Conservation (phyloP, 2,888 invertebrate species). For the Eupsilia transversa region DNA sequence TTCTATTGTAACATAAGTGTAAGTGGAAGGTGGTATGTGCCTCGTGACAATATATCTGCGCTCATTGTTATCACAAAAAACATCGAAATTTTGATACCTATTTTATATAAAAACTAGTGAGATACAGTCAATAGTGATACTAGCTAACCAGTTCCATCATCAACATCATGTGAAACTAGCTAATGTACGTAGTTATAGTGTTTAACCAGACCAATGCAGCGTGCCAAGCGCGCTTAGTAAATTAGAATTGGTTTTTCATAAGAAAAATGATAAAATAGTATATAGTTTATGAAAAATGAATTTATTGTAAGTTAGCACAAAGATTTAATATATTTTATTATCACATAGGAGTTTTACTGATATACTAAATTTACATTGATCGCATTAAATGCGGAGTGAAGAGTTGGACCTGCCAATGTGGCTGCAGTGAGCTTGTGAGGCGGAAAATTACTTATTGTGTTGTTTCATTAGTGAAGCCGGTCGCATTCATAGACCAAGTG, state of each 20-base stretch:
- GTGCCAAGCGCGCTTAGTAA: conserved; percentile 87
- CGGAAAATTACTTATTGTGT: conserved; percentile 54
- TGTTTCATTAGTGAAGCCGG: conserved; percentile 63
- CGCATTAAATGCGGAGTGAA: conserved; percentile 86
- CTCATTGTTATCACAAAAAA: conserved; percentile 76
- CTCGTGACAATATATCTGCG: conserved; percentile 81
- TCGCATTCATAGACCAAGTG: conserved; percentile 28
- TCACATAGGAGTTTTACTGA: conserved; percentile 89
- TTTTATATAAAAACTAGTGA: conserved; percentile 76
- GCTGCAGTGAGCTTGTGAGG: conserved; percentile 82
- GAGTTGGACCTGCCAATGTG: conserved; percentile 79
- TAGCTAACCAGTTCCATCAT: conserved; percentile 74
- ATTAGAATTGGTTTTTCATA: conserved; percentile 85
- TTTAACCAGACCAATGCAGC: conserved; percentile 87
- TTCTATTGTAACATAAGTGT: conserved; percentile 35
- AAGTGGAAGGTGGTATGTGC: conserved; percentile 69
- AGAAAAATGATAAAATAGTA: conserved; percentile 81
- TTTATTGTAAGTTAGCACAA: conserved; percentile 91
- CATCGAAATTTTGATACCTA: conserved; percentile 83
- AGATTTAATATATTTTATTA: conserved; percentile 91
- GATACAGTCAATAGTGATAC: conserved; percentile 74
- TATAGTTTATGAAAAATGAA: conserved; percentile 89
- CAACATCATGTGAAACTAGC: conserved; percentile 71
- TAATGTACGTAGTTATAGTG: conserved; percentile 76
- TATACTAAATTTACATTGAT: conserved; percentile 87